phyloP scores from a whole-genome alignment of 1,140 invertebrate species.

The Ridgeia piscesae region DNA sequence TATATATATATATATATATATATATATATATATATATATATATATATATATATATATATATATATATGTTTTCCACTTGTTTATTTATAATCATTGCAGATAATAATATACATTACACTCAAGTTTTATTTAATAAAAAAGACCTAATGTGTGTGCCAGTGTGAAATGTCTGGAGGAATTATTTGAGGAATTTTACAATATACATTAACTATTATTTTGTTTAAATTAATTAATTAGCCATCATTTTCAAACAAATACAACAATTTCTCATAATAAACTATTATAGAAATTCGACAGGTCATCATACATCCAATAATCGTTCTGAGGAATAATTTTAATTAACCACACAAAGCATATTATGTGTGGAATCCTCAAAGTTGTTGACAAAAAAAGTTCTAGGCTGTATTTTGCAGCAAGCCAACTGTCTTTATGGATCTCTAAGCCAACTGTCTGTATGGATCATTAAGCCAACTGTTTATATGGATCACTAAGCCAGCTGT shows the following conservation, averaged over 20 bases:
- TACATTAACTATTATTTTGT: neutral
- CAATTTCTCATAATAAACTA: too few relatives aligned
- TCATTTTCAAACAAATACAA: neutral
- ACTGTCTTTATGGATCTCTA: neutral
- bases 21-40: too few relatives aligned
- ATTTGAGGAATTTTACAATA: neutral
- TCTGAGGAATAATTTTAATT: neutral
- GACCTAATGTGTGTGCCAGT: neutral
- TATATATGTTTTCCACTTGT: too few relatives aligned
- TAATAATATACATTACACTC: neutral
- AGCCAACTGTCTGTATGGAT: too few relatives aligned
- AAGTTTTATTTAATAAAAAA: neutral
- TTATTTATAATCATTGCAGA: neutral
- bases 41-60: too few relatives aligned
- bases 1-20: too few relatives aligned
- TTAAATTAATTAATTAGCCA: neutral
- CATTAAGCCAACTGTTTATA: neutral
- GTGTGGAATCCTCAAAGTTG: neutral
- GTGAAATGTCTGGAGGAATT: neutral
- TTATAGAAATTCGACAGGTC: neutral
- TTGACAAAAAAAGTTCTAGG: neutral
- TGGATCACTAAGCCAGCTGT: neutral
- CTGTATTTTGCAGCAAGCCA: neutral
- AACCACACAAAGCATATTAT: neutral
- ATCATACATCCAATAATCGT: neutral